These are phyloP conservation scores for Rhopalosiphum nymphaeae DNA, from an alignment of 2,888 invertebrate species.

Conservation along the genomic window DNA sequence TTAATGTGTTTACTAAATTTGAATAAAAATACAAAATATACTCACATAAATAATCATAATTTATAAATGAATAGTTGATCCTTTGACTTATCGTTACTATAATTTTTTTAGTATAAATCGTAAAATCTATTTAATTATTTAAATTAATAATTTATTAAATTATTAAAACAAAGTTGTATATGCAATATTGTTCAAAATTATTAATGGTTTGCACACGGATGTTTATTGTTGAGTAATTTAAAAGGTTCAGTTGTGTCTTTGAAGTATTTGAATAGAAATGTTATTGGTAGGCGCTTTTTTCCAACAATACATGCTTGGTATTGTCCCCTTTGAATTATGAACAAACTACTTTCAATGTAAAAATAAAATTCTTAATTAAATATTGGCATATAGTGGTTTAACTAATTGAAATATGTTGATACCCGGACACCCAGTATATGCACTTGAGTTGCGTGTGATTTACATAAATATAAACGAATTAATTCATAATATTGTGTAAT, in stretches of 20 bases:
- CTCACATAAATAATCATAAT: no score
- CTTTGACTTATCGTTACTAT: no score
- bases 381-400: not conserved
- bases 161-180: constrained; percentile 19
- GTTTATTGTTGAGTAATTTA: constrained; percentile 41
- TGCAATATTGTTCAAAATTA: not conserved
- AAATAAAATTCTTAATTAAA: not conserved
- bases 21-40: no score
- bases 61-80: no score
- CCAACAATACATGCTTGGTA: not conserved
- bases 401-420: not conserved
- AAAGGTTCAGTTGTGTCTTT: not conserved
- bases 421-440: not conserved
- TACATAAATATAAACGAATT: not conserved
- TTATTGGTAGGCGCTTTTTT: not conserved
- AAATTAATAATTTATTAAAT: not conserved
- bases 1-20: no score
- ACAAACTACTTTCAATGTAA: not conserved
- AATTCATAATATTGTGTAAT: not conserved
- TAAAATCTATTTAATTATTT: no score
- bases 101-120: no score
- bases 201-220: not conserved
- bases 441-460: not conserved
- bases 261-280: not conserved
- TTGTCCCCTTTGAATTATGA: not conserved